These are phyloP conservation scores for Rhinopomastus cyanomelas DNA, from an alignment of 2,113 vertebrate genomes.

Conservation along the genomic window DNA sequence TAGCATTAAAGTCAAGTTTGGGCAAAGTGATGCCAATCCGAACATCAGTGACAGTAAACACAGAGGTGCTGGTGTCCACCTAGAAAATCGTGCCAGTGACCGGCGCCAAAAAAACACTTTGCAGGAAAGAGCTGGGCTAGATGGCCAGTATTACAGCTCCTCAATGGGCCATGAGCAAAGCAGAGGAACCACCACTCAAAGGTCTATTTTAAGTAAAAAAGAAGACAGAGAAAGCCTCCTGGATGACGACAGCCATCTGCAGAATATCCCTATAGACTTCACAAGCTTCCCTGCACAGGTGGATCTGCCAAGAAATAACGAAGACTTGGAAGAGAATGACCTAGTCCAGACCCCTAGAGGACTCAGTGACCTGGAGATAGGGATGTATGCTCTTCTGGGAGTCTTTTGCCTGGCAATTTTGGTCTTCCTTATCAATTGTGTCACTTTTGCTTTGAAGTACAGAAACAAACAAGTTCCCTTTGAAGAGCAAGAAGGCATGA, in stretches of 20 bases:
- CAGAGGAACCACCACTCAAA: constrained; percentile 77
- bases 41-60: constrained; percentile 61
- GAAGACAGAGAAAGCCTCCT: constrained; percentile 63
- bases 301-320: constrained; percentile 67
- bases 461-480: constrained; percentile 85
- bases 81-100: constrained; percentile 59
- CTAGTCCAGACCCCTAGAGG: constrained; percentile 73
- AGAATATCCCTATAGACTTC: constrained; percentile 82
- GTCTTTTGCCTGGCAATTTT: constrained; percentile 95
- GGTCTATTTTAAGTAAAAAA: constrained; percentile 71
- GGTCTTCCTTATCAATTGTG: constrained; percentile 91
- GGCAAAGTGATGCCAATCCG: constrained; percentile 60
- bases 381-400: constrained; percentile 91
- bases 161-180: constrained; percentile 77
- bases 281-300: constrained; percentile 83
- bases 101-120: constrained; percentile 46
- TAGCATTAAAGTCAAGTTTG: constrained; percentile 85
- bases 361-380: constrained; percentile 91
- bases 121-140: constrained; percentile 37
- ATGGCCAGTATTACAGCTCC: constrained; percentile 54
- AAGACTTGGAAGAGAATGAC: constrained; percentile 69
- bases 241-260: constrained; percentile 74
- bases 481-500: constrained; percentile 84
- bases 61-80: constrained; percentile 40
- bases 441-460: constrained; percentile 86